These are phyloP conservation scores for Kryptolebias marmoratus DNA, from an alignment of 2,113 vertebrate species.

Conservation along the genomic window DNA sequence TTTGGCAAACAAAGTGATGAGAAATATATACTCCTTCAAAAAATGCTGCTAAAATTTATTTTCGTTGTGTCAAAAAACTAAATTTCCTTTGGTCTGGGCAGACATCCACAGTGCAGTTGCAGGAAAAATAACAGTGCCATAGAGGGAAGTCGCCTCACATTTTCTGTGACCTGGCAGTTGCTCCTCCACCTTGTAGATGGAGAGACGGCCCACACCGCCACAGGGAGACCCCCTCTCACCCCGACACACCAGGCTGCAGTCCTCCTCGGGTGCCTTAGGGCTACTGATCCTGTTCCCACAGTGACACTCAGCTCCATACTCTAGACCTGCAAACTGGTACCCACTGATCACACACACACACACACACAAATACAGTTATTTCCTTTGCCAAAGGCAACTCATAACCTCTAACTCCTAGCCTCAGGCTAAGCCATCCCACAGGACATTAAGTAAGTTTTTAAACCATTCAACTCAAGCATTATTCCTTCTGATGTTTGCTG, in stretches of 20 bases:
- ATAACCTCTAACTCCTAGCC: constrained; percentile 46
- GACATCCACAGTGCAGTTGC: too few species aligned
- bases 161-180: constrained; percentile 75
- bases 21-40: too few species aligned
- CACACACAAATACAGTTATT: constrained; percentile 30
- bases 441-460: constrained; percentile 54
- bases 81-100: too few species aligned
- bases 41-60: too few species aligned
- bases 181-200: constrained; percentile 88
- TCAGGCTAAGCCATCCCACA: constrained; percentile 32
- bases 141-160: constrained; percentile 81
- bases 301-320: constrained; percentile 92
- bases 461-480: constrained; percentile 39
- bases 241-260: constrained; percentile 90
- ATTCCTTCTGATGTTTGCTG: constrained; percentile 8
- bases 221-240: constrained; percentile 87
- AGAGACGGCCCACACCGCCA: constrained; percentile 88
- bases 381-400: constrained; percentile 16
- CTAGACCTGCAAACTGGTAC: constrained; percentile 89
- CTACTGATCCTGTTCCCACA: constrained; percentile 88
- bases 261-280: constrained; percentile 73
- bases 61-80: too few species aligned
- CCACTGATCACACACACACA: constrained; percentile 79
- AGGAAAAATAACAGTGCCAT: not conserved
- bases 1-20: too few species aligned